Conservation (phyloP, 2,888 invertebrate species). For the Aproaerema taeniolella region DNA sequence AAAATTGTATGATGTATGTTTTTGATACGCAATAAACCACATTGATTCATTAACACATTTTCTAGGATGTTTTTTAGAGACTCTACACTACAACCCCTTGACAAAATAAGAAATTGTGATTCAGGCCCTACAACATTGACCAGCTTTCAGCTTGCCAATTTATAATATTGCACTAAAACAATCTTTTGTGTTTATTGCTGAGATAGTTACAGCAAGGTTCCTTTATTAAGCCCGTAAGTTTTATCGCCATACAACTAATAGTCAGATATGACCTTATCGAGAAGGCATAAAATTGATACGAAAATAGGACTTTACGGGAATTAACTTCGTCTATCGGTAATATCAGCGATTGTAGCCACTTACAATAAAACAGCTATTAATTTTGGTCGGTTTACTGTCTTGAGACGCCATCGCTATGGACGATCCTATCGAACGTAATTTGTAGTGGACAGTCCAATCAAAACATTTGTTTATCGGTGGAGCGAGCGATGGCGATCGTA, state of each 20-base stretch:
- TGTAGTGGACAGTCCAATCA: conserved; percentile 54
- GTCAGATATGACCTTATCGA: conserved; percentile 52
- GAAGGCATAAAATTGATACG: conserved; percentile 51
- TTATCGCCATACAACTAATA: conserved; percentile 63
- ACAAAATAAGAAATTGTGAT: too few relatives aligned
- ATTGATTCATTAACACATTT: conserved; percentile 3
- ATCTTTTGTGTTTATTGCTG: conserved; percentile 14
- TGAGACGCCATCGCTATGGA: conserved; percentile 17
- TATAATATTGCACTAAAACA: conserved; percentile 10
- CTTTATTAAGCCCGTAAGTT: conserved; percentile 35
- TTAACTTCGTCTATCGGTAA: conserved; percentile 37
- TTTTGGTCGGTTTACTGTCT: conserved; percentile 24
- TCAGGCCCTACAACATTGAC: too few relatives aligned
- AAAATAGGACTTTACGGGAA: conserved; percentile 44
- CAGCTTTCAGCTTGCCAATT: not conserved
- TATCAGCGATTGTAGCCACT: conserved; percentile 32
- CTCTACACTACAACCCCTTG: too few relatives aligned
- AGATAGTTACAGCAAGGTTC: conserved; percentile 14
- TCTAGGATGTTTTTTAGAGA: too few relatives aligned
- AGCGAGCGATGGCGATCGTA: conserved; percentile 44
- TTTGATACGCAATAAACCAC: not conserved
- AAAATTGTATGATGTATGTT: conserved; percentile 5
- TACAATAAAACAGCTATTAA: conserved; percentile 28
- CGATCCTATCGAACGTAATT: conserved; percentile 56
- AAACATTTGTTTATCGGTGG: conserved; percentile 59